Percentiles rank a stretch among this genome's conserved stretches.
Evolutionary conservation across 2,888 invertebrate species (phyloP).

Genomic region (Lathronympha strigana): DNA sequence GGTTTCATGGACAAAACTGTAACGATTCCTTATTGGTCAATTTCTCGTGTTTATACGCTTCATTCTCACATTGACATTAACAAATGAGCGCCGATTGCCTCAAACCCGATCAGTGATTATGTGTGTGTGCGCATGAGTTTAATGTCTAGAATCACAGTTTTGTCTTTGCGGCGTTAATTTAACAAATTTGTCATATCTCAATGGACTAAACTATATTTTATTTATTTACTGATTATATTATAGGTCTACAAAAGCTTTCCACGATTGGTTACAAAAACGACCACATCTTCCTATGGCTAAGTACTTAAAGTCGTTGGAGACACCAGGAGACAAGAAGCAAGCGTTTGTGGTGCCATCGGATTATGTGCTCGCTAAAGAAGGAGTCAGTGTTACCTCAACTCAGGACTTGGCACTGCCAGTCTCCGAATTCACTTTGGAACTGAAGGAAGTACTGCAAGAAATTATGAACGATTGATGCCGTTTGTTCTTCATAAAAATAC

Average conservation of each 20-base stretch:
- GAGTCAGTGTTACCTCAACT: constrained; percentile 45
- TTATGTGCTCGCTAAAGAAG: constrained; percentile 60
- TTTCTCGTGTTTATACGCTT: too few species aligned
- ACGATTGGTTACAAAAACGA: constrained; percentile 63
- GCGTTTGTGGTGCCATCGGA: constrained; percentile 74
- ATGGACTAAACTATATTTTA: too few species aligned
- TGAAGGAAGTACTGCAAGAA: constrained; percentile 73
- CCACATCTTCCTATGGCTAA: constrained; percentile 70
- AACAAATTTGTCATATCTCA: too few species aligned
- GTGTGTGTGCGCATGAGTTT: too few species aligned
- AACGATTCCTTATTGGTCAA: too few species aligned
- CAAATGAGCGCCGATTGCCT: too few species aligned
- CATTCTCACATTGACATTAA: too few species aligned
- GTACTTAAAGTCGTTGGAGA: constrained; percentile 55
- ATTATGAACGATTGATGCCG: constrained; percentile 61
- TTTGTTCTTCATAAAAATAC: constrained; percentile 4
- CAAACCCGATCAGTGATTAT: too few species aligned
- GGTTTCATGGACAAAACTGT: too few species aligned
- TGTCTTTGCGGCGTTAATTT: too few species aligned
- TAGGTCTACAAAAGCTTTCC: constrained; percentile 76
- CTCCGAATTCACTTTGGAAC: constrained; percentile 70
- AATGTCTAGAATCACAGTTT: too few species aligned
- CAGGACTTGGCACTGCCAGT: constrained; percentile 71
- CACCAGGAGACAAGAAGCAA: constrained; percentile 61
- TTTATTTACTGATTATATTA: constrained; percentile 4